Evolutionary conservation across 23 tunicate genomes (phyloP).

Genomic region (Styela plicata): DNA sequence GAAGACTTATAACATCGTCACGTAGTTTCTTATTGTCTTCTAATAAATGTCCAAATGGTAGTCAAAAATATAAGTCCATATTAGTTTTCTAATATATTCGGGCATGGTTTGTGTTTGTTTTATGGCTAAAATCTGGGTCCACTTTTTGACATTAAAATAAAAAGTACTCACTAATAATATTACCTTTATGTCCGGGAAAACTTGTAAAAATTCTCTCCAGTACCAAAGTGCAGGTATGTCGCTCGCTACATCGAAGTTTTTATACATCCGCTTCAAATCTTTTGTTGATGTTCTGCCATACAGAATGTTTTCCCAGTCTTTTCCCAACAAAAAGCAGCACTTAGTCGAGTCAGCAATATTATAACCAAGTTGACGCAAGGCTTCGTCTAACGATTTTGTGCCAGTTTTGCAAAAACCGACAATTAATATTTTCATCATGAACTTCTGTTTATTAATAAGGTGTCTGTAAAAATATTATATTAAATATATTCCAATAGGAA

Average conservation of each 20-base stretch:
- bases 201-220: neutral
- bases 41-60: too few species aligned
- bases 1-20: too few species aligned
- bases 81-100: too few species aligned
- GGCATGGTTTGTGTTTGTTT: too few species aligned
- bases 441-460: too few species aligned
- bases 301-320: neutral
- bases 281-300: neutral
- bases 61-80: too few species aligned
- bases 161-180: too few species aligned
- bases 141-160: too few species aligned
- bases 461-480: too few species aligned
- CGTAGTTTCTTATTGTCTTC: too few species aligned
- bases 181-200: neutral
- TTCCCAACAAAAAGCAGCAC: neutral
- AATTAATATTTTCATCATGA: neutral
- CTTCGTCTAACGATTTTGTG: neutral
- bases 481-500: too few species aligned
- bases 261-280: neutral
- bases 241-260: neutral
- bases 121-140: too few species aligned
- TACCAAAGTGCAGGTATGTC: neutral
- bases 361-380: slow-evolving; percentile 6
- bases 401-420: neutral
- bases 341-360: neutral